Percentiles rank a stretch among this genome's conserved stretches.
phyloP scores from a whole-genome alignment of 53 echinoderm and acorn worm genomes.

The Zoroaster sp. region DNA sequence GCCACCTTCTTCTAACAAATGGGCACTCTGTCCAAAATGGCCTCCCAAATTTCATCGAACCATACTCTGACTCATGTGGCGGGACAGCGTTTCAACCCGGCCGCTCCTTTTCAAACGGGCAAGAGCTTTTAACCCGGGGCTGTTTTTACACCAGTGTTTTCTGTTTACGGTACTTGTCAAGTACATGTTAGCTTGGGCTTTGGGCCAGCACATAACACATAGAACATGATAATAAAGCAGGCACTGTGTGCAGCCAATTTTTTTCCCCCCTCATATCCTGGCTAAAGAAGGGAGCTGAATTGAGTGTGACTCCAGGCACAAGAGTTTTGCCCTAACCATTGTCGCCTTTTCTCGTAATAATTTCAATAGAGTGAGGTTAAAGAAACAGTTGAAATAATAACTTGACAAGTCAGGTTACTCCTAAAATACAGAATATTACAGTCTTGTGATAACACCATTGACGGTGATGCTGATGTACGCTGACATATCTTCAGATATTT shows the following conservation, averaged over 20 bases:
- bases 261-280: not conserved
- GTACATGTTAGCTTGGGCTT: slow-evolving; percentile 7
- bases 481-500: not conserved
- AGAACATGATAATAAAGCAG: not conserved
- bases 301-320: slow-evolving; percentile 10
- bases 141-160: slow-evolving; percentile 37
- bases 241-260: not conserved
- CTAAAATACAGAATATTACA: slow-evolving; percentile 6
- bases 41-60: slow-evolving; percentile 24
- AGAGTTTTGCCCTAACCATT: slow-evolving; percentile 7
- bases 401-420: slow-evolving; percentile 32
- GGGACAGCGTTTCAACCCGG: not conserved
- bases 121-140: slow-evolving; percentile 20
- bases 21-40: slow-evolving; percentile 14
- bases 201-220: not conserved
- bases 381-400: slow-evolving; percentile 55
- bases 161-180: not conserved
- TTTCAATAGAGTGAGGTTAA: slow-evolving; percentile 29
- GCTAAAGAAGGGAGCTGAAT: not conserved
- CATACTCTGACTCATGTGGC: not conserved
- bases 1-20: not conserved
- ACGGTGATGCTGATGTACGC: not conserved
- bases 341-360: slow-evolving; percentile 6
- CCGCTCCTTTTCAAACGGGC: not conserved
- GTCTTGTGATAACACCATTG: not conserved